Evolutionary conservation across 2,113 vertebrate species (phyloP), one percentile per base, ranked within the genome.

Genomic region (Planiliza haematocheilus): DNA sequence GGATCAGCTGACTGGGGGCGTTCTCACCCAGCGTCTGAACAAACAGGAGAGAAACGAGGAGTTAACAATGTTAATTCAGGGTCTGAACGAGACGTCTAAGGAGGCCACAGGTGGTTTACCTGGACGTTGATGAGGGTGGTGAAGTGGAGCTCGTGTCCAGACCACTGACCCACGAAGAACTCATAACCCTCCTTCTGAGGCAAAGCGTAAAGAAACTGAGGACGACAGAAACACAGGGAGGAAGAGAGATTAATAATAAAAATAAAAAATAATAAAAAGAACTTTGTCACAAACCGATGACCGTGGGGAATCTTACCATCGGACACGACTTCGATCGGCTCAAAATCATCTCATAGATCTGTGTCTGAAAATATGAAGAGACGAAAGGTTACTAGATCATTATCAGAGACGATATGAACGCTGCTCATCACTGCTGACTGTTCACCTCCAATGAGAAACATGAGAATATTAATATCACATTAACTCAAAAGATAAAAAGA

Each of bases 91-190:
- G n/a, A n/a, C n/a, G n/a, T n/a, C n/a, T n/a, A n/a, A n/a, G n/a
- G n/a, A n/a, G n/a, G n/a, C n/a, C n/a, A n/a, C n/a, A n/a, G n/a
- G 36, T 0, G 7, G 11, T 87, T 58, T 14, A 99, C 97, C 96
- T 99, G 96, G 77, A 98, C 79, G 14, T 99, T 99, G 86, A 98
- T 97, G 59, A 99, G 93, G 10, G 98, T 96, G 73, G 96, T 97
- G 87, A 99, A 98, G 81, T 99, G 97, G 30, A 99, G 91, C 82
- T 98, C 92, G 38, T 93, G 77, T 70, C 93, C 92, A n/a, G 96
- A 94, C 97, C 98, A 99, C 50, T 97, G 97, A 66, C 97, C 97
- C 70, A 99, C 87, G 17, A 96, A 98, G 88, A 99, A 99, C 88
- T 99, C 97, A 10, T 99, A 99, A 2, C 97, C 97, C 80, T 97